Conservation (phyloP, 2,113 vertebrate genomes). For the Marcusenius ussheri region DNA sequence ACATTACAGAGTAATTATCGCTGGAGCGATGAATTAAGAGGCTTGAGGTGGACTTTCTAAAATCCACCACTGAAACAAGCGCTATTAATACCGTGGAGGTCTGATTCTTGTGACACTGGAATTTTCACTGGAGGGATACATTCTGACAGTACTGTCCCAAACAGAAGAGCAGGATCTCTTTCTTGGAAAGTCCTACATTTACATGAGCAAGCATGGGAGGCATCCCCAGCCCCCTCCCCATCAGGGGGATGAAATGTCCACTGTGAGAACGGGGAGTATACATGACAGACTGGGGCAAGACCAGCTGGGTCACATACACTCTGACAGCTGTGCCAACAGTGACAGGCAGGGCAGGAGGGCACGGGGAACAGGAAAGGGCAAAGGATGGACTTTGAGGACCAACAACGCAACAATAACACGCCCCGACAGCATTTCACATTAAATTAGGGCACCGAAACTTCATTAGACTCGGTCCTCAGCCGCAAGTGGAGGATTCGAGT, state of each 20-base stretch:
- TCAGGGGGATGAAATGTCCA: not conserved
- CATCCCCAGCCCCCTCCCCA: not conserved
- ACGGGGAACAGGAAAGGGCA: not conserved
- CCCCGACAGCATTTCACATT: not conserved
- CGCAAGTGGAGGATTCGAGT: no score
- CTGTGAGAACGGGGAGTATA: not conserved
- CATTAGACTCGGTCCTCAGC: not conserved
- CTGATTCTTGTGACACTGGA: not conserved
- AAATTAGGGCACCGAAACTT: not conserved
- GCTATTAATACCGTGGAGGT: not conserved
- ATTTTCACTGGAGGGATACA: not conserved
- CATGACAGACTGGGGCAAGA: not conserved
- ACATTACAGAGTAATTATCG: constrained; percentile 3
- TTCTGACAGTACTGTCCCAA: not conserved
- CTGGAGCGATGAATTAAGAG: not conserved
- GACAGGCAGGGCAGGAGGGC: not conserved
- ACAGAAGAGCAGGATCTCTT: not conserved
- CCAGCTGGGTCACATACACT: not conserved
- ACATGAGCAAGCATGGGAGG: not conserved
- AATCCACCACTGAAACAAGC: not conserved
- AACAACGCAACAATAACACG: not conserved
- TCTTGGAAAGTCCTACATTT: not conserved
- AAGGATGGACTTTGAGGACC: not conserved
- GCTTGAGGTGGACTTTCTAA: not conserved
- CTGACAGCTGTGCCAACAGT: not conserved